Base-by-base conservation (phyloP, 35 echinoderm and acorn worm species). In the Amphiura filiformis region DNA sequence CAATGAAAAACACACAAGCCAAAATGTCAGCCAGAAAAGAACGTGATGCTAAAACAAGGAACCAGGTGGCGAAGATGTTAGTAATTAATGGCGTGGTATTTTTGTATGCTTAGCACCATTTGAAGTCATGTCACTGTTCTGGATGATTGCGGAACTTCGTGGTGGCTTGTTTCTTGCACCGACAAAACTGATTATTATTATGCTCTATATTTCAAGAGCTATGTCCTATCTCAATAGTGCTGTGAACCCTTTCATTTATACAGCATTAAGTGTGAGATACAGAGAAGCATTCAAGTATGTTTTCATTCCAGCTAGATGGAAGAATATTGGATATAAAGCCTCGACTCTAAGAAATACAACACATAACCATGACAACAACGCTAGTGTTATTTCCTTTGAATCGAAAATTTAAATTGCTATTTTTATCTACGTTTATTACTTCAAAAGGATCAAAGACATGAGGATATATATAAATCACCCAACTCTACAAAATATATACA, bases 221-320 rank as follows among this genome's bases (percentile, higher is more conserved):
- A 34, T 94, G 32, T 88, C 90, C 15, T 99, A 99, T 37, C 44
- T 99, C 11, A 99, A 99, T 49, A 92, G 90, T 13, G 93, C 91
- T 1, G 90, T 99, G 3, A 99, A 99, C 35, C 96, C 96, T 0
- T 84, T 99, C 33, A 94, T 99, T 0, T 99, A 94, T 34, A 99
- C 93, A 32, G 87, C 90, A 0, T 85, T 94, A 87, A 99, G 96
- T 82, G 80, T 89, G 31, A 80, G 87, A 40, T 99, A 99, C 56
- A 77, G 96, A 38, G 89, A 92, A 22, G 93, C 96, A 3, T 99
- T 99, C 57, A 92, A 87, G 84, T 78, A 84, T 26, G 79, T 87
- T 34, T 96, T 96, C 37, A 39, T 93, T 7, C 91, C 91, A 35
- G 34, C 7, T 1, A 70, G 61, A 23, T 70, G 61, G 7, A 70